phyloP scores from a whole-genome alignment of 2,888 invertebrate genomes.

The Cataglyphis livida region DNA sequence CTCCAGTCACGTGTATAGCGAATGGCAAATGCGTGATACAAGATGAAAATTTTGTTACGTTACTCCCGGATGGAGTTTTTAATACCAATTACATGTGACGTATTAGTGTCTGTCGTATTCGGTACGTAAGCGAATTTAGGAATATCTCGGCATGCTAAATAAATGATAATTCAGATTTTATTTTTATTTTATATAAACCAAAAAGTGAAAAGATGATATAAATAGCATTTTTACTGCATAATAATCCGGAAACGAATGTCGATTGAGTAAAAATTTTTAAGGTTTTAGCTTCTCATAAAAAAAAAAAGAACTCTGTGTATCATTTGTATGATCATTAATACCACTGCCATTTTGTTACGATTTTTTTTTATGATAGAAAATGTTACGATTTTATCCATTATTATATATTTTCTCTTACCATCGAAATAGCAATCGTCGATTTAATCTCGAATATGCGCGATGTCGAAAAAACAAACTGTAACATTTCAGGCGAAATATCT shows the following conservation, averaged over 20 bases:
- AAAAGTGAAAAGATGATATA: not conserved
- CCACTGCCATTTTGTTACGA: not conserved
- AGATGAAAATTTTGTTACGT: not conserved
- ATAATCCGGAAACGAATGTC: not conserved
- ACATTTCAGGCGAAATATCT: not conserved
- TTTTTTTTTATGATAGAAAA: not conserved
- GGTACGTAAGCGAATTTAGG: not conserved
- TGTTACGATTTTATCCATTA: not conserved
- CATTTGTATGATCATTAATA: not conserved
- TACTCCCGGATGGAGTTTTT: not conserved
- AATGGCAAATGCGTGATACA: not conserved
- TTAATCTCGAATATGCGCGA: not conserved
- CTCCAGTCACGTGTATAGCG: not conserved
- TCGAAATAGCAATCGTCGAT: not conserved
- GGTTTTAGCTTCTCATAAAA: not conserved
- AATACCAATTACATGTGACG: not conserved
- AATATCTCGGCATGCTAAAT: not conserved
- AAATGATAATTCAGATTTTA: not conserved
- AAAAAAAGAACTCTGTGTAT: not conserved
- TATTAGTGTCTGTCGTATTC: not conserved
- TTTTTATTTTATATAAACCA: not conserved
- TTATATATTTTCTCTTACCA: not conserved
- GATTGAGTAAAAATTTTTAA: not conserved
- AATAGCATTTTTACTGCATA: too few relatives aligned
- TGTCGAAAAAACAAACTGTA: constrained; percentile 1